These are phyloP conservation scores for Bembecia ichneumoniformis DNA, from an alignment of 2,888 invertebrate genomes.

Conservation along the genomic window DNA sequence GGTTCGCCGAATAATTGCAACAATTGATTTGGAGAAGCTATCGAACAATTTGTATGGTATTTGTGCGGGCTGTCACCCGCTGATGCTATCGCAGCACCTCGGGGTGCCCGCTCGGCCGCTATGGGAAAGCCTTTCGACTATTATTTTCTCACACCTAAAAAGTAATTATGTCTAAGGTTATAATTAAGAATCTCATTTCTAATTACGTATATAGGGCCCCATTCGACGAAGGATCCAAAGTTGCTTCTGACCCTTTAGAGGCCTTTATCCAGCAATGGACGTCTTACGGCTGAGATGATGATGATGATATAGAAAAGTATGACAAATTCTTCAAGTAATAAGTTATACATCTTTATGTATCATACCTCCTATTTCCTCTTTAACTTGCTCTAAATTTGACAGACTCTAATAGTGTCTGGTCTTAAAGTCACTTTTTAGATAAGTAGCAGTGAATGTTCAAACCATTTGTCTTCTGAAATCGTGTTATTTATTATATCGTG, in stretches of 20 bases:
- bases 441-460: conserved; percentile 65
- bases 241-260: no score
- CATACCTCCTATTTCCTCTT: no score
- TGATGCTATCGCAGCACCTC: conserved; percentile 60
- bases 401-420: conserved; percentile 66
- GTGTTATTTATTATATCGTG: conserved; percentile 66
- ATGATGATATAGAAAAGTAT: no score
- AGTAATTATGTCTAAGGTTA: conserved; percentile 7
- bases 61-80: conserved; percentile 71
- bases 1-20: conserved; percentile 70
- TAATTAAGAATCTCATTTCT: no score
- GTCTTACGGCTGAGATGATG: no score
- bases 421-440: conserved; percentile 67
- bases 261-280: no score
- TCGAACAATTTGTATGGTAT: conserved; percentile 71
- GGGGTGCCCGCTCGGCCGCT: conserved; percentile 43
- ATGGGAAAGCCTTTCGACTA: conserved; percentile 53
- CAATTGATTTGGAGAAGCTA: conserved; percentile 68
- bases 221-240: no score
- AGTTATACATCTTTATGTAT: no score
- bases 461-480: conserved; percentile 62
- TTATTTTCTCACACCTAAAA: conserved; percentile 64
- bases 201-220: no score
- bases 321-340: no score
- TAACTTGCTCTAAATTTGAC: no score